Percentiles rank a stretch among this genome's conserved stretches.
These are phyloP conservation scores for Lobophora halterata DNA, from an alignment of 2,888 invertebrate species.

Conservation along the genomic window DNA sequence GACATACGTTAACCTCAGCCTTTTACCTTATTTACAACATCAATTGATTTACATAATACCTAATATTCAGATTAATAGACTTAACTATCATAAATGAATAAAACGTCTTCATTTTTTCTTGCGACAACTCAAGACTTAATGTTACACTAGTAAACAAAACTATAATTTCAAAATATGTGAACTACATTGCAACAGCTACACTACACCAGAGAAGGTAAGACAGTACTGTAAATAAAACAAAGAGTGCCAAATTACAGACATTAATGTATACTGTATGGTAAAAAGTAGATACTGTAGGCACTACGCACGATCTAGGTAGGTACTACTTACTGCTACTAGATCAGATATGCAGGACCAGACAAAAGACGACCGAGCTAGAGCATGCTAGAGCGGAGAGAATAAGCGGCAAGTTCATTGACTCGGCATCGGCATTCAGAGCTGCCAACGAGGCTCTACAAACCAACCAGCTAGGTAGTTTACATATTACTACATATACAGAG, in stretches of 20 bases:
- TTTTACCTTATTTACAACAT: constrained; percentile 9
- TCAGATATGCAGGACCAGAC: constrained; percentile 11
- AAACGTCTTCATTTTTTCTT: constrained; percentile 1
- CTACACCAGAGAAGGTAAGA: too few species aligned
- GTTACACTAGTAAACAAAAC: not conserved
- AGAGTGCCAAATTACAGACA: too few species aligned
- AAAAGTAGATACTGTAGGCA: too few species aligned
- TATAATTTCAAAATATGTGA: not conserved
- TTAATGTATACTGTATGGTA: too few species aligned
- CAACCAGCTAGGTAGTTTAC: too few species aligned
- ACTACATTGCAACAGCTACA: too few species aligned
- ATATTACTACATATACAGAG: constrained; percentile 5
- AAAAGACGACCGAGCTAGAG: constrained; percentile 29
- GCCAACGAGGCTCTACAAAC: constrained; percentile 3
- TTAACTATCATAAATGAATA: constrained; percentile 7
- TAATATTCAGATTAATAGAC: constrained; percentile 9
- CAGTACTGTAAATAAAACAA: too few species aligned
- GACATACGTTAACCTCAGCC: constrained; percentile 3
- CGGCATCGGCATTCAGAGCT: constrained; percentile 8
- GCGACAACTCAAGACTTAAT: not conserved
- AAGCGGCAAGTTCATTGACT: constrained; percentile 47
- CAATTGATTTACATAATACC: constrained; percentile 1
- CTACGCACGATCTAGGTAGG: too few species aligned
- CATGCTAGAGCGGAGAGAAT: constrained; percentile 20
- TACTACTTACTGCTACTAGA: too few species aligned